Base-by-base conservation (phyloP, 2,888 invertebrate genomes). In the Lycophotia porphyrea region DNA sequence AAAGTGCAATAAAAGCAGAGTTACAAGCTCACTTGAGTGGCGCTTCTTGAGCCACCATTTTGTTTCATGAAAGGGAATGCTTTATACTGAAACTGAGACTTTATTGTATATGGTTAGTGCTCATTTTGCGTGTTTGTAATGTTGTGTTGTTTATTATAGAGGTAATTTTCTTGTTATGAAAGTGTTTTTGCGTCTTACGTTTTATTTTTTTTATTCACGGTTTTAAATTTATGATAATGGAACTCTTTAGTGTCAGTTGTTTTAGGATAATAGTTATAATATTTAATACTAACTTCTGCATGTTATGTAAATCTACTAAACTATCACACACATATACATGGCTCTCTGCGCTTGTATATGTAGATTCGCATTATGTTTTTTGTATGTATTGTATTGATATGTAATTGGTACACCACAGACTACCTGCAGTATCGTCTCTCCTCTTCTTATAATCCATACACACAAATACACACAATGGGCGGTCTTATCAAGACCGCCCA, bases 1-100 rank as follows among this genome's bases (percentile, higher is more conserved):
- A 84, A 72, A 82, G 73, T 70, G 76, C 79, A 82, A 84, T 85
- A 85, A 82, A 82, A 82, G 42, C 1, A 63, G 66, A 81, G 78
- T 81, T 82, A 82, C 80, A 82, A 69, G 80, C 68, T 66, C 52
- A 39, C 44, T 55, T 58, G 61, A 76, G 49, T 80, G 42, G 68
- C 24, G 47, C 68, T 27, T 39, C 78, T 71, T 65, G 52, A 78
- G 60, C 24, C 44, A 65, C 77, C 77, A 82, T 69, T 82, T 76
- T 82, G 63, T 69, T 27, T 31, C 21, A 13, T 42, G 15, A 70
- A 69, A 69, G 52, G 31, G 13, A 79, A 76, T 69, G 63, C 65
- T 64, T 27, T 47, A 39, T 68, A 52, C 68, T 76, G 44, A 69
- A 69, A 34, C 67, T 58, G 63, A 74, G 44, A 36, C 42, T 64